Evolutionary conservation across 2,888 invertebrate genomes (phyloP), one percentile per base, ranked within the genome.

Genomic region (Tenthredo notha): DNA sequence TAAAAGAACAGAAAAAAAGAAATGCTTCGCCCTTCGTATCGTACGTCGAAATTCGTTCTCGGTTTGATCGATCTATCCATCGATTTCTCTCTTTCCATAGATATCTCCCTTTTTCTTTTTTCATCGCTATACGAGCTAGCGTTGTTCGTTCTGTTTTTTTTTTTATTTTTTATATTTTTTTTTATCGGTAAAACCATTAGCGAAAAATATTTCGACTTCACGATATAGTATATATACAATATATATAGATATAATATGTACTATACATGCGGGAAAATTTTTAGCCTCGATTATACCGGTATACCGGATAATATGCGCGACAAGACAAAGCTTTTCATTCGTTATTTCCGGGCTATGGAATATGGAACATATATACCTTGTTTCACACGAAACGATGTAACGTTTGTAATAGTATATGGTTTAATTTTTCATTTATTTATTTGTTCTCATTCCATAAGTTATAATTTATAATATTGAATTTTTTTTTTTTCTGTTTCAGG

Each of bases 111-210:
- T 37, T 7, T 37, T 37, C 15, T 6, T 5, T 15, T 15, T 33
- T 29, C 18, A 33, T 33, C 15, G 29, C 0, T 29, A 12, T 12
- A 37, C 25, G 21, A 33, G 67, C 67, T 7, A 21, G 7, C 18
- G 58, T 21, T 21, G 67, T 7, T n/a, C n/a, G 67, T 33, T 15
- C 25, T 67, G 67, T 67, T 67, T 37, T 33, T 33, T 33, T 33
- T 33, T 33, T 33, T n/a, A n/a, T 33, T 33, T 33, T 33, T 33
- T 33, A 33, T 33, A 2, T 33, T 33, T 33, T 33, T 33, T 33
- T 54, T 67, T 67, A 67, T 67, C 67, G 67, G 67, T 67, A 67
- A 67, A 67, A 67, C 67, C 67, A 67, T 67, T 67, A 67, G 10
- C 33, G 67, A 33, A 67, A 67, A 67, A 67, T 67, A 67, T 67